Evolutionary conservation across 2,113 vertebrate genomes (phyloP).

Genomic region (Coptodon rendalli): DNA sequence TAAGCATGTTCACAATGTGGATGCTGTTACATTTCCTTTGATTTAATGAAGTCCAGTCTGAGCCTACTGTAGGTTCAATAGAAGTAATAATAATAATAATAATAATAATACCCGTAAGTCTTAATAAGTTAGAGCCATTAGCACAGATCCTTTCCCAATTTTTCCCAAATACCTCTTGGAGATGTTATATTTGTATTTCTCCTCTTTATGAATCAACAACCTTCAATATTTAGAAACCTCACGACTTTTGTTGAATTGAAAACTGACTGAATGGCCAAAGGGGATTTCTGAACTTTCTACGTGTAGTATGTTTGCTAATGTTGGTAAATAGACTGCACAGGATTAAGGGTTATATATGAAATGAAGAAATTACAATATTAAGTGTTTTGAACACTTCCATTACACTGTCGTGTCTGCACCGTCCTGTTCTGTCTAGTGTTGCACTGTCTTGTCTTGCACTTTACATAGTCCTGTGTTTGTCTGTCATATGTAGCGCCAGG

Average conservation of each 20-base stretch:
- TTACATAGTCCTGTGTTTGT: not conserved
- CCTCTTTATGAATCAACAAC: rapidly evolving
- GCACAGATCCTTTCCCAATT: not conserved
- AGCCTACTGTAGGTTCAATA: not conserved
- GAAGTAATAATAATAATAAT: not conserved
- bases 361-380: rapidly evolving
- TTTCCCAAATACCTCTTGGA: not conserved
- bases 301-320: not conserved
- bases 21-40: not conserved
- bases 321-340: not conserved
- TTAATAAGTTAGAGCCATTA: not conserved
- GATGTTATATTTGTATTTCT: not conserved
- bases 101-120: not conserved
- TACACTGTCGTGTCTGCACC: not conserved
- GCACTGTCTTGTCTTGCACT: not conserved
- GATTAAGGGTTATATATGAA: rapidly evolving
- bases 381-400: rapidly evolving
- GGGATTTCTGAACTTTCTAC: not conserved
- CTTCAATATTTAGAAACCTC: not conserved
- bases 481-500: not conserved
- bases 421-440: too few species aligned
- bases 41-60: not conserved
- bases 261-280: not conserved
- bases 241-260: rapidly evolving
- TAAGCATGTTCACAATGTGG: not conserved